phyloP scores from a whole-genome alignment of 2,113 vertebrate species.

The Rana temporaria region DNA sequence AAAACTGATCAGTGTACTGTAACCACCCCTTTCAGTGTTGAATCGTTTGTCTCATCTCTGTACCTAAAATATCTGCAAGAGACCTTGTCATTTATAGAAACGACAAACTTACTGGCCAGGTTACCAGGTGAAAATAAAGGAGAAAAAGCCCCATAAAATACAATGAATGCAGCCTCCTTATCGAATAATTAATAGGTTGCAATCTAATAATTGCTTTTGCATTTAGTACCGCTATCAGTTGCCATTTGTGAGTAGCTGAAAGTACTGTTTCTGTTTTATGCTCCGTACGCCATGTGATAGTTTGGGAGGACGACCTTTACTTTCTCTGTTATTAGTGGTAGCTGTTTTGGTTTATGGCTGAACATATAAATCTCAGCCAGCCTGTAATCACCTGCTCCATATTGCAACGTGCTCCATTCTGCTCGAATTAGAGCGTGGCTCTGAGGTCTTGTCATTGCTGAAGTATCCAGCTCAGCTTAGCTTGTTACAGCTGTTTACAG shows the following conservation, averaged over 20 bases:
- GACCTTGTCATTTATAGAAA: no score
- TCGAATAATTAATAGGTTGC: no score
- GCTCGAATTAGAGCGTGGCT: constrained; percentile 7
- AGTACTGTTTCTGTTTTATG: neutral
- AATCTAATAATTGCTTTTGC: no score
- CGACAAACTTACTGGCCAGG: no score
- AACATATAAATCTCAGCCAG: constrained; percentile 35
- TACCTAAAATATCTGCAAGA: no score
- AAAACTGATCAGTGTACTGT: no score
- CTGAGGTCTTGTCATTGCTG: constrained; percentile 10
- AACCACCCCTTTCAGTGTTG: no score
- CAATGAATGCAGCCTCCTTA: no score
- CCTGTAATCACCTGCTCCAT: constrained; percentile 19
- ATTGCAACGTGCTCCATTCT: constrained; percentile 10
- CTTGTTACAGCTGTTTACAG: constrained; percentile 45
- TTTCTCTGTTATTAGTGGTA: constrained; percentile 25
- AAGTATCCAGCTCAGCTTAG: constrained; percentile 26
- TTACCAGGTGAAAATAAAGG: no score
- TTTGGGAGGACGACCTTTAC: constrained; percentile 16
- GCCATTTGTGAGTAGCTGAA: neutral
- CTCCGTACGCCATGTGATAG: neutral
- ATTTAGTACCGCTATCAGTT: neutral
- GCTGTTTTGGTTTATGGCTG: constrained; percentile 34
- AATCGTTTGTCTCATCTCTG: no score
- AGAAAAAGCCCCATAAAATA: no score